These are phyloP conservation scores for Muscicapa adusta DNA, from an alignment of 2,113 vertebrate species.

Conservation along the genomic window DNA sequence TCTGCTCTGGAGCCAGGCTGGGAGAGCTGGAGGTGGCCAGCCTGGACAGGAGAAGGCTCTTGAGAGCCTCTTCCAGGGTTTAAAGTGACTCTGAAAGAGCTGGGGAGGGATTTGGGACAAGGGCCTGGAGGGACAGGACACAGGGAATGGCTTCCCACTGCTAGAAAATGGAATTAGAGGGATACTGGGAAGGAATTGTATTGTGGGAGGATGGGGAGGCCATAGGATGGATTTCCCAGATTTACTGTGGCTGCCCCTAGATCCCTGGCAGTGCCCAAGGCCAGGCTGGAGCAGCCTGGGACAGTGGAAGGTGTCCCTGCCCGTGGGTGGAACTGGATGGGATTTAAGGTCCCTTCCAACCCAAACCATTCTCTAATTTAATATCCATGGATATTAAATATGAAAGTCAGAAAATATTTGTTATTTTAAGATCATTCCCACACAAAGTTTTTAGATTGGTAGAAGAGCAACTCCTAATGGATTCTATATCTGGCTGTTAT, in stretches of 20 bases:
- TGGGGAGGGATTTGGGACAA: not conserved
- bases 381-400: not conserved
- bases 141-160: not conserved
- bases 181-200: not conserved
- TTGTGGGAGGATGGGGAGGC: accelerated
- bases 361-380: not conserved
- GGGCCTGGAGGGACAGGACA: too few species aligned
- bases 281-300: not conserved
- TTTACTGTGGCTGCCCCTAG: not conserved
- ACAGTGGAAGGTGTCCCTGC: not conserved
- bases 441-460: not conserved
- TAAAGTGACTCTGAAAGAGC: accelerated
- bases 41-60: not conserved
- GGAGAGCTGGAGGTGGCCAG: not conserved
- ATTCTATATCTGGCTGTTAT: not conserved
- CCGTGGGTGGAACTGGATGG: accelerated
- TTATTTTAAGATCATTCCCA: not conserved
- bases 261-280: not conserved
- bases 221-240: not conserved
- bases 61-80: not conserved
- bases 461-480: not conserved
- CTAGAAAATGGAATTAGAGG: not conserved
- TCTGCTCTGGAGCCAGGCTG: not conserved
- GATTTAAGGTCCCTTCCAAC: not conserved
- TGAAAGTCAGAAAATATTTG: not conserved